Base-by-base conservation (phyloP, 2,797 vertebrate species). In the Anabas testudineus region DNA sequence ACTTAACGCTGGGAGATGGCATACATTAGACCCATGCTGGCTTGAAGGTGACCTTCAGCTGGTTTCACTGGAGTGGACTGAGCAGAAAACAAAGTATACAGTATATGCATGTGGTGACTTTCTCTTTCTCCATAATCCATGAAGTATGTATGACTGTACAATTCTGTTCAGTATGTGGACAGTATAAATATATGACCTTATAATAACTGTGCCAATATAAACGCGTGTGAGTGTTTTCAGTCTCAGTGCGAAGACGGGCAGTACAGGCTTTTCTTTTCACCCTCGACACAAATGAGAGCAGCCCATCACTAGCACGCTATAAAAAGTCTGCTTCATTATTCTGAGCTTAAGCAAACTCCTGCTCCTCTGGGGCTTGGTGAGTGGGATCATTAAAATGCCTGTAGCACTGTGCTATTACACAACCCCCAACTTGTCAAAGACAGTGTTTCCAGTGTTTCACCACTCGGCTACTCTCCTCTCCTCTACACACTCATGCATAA, bases 311-410 rank as follows among this genome's bases (percentile, higher is more conserved):
- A 32, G 75, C 51, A 10, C 18, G 58, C 88, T 83, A 81, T 84
- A 83, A 89, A 88, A 88, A 91, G 81, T 80, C 80, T 47, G 80
- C 83, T 91, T 91, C 88, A 85, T 92, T 91, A 90, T 91, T 84
- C 83, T 14, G 19, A 82, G 86, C 83, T 90, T 85, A 86, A 78
- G 84, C 83, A 77, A 89, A 88, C 83, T 73, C 74, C 66, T 15
- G 62, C 80, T 87, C 89, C 88, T 87, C 76, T 76, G 88, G 85
- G 88, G 83, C 76, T 70, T 36, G 76, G 82, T 67, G 84, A 87
- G 87, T 53, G 80, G 80, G 79, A 88, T 91, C 84, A 88, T 93
- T 92, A 91, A 90, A 88, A 82, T 76, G 82, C 80, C 83, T 82
- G 86, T 65, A 83, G 80, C 66, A 10, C 60, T 9, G 70, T 52